These are phyloP conservation scores for Columbina picui DNA, from an alignment of 2,113 vertebrate species.

Conservation along the genomic window DNA sequence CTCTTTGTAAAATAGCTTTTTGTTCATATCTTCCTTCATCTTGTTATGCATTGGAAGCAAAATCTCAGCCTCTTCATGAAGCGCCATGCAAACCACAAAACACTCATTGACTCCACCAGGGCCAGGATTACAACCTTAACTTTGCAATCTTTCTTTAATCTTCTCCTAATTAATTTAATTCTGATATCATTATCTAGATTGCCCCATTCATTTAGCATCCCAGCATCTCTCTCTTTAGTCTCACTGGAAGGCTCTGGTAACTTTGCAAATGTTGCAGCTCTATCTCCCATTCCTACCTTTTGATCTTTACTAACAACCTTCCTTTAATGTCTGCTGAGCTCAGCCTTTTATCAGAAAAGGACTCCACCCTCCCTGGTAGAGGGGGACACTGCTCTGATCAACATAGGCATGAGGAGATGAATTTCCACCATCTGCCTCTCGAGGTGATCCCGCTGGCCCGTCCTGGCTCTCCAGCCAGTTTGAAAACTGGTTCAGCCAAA, in stretches of 20 bases:
- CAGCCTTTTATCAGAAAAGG: constrained; percentile 37
- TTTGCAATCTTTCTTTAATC: constrained; percentile 65
- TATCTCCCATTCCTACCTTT: constrained; percentile 49
- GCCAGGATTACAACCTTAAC: not conserved
- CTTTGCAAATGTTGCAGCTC: constrained; percentile 52
- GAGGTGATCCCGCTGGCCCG: not conserved
- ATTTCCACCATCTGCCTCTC: not conserved
- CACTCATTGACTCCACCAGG: not conserved
- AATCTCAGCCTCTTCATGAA: not conserved
- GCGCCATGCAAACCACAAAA: constrained; percentile 8
- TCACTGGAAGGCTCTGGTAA: constrained; percentile 31
- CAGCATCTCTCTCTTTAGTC: constrained; percentile 26
- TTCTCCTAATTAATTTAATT: constrained; percentile 67
- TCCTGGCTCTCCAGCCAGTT: constrained; percentile 28
- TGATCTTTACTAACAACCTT: constrained; percentile 37
- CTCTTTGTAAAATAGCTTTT: not conserved
- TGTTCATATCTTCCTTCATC: not conserved
- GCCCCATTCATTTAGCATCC: constrained; percentile 40
- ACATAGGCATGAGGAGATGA: not conserved
- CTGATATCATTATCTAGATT: constrained; percentile 54
- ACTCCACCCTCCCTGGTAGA: constrained; percentile 35
- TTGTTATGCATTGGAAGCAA: not conserved
- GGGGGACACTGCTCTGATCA: constrained; percentile 1
- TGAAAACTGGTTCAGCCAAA: constrained; percentile 43
- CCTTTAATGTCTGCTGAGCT: constrained; percentile 57